Evolutionary conservation across 64 coral and sea anemone genomes (phyloP), one percentile per base, ranked within the genome.

Genomic region (Actinia equina): DNA sequence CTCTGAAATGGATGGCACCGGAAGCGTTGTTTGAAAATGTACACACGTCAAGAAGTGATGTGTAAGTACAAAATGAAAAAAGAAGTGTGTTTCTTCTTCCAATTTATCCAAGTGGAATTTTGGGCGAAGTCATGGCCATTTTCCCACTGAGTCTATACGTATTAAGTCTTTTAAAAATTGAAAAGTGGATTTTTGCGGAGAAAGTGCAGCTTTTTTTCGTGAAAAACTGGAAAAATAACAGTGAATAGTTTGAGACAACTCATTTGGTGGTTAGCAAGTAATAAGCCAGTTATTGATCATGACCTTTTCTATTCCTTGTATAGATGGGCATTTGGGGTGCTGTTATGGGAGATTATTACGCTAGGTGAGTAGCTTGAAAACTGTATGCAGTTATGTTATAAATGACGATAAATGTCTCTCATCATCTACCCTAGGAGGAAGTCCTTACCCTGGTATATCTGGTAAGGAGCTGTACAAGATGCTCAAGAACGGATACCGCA

Each of bases 1-100:
- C 94, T 0, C 71, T 96, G 37, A 96, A 96, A 22, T 96, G 94
- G 94, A 96, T 96, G 94, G 94, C 94, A 8, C 82, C 80, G 6
- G 94, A 96, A 54, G 84, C 94, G 20, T 82, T 96, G 43, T 96
- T 90, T 37, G 88, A 96, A 4, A 92, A 96, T 23, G 74, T 90
- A 11, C 88, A 90, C n/a, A 96, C 94, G 14, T 92, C 88, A 2
- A 46, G 88, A 46, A 96, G 94, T 59, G 94, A 96, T 25, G 91
- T 93, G 94, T 96, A 88, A 76, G 94, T 84, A 74, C 6, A 9
- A 17, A 41, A 14, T 4, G 45, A 49, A 49, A 49, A 49, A 49
- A 37, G 0, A 49, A 49, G 1, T 49, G 46, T 49, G 46, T 4
- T 8, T 49, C 55, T 14, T 57, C 55, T 57, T 57, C 13, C 15